Evolutionary conservation across 2,888 invertebrate species (phyloP), one percentile per base, ranked within the genome.

Genomic region (Drosophila vallismaia): DNA sequence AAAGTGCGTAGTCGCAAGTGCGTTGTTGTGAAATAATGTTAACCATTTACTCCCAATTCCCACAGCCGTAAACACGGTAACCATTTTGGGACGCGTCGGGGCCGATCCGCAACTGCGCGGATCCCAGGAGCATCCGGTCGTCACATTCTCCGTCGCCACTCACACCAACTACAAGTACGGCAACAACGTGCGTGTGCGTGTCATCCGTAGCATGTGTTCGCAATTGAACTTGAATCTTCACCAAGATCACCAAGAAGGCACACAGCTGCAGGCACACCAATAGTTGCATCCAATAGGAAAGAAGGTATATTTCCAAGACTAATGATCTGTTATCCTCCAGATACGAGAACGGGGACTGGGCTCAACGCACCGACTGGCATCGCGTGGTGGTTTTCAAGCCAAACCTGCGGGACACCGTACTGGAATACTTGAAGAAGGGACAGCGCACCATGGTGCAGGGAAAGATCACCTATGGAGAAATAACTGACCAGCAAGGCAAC

Each of bases 361-460:
- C 95, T 54, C 97, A 97, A 89, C 94, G 96, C 83, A 97, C 97
- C 7, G 97, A 98, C 79, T 98, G 98, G 98, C 98, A 98, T 91
- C 93, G 96, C 82, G 92, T 98, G 51, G 95, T 96, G 80, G 95
- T 98, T 6, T 98, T 98, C 90, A 96, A 95, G 88, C 97, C 97
- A 3, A 93, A 94, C 57, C 93, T 98, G 1, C 93, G 97, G 40
- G 97, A 97, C 29, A 93, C 94, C 0, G 95, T 97, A 0, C 94
- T 95, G 88, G 95, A 94, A 87, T 96, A 94, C 89, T 90, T 98
- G 60, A 96, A 94, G 86, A 98, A 97, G 92, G 98, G 98, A 0
- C 96, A 97, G 89, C 93, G 97, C 76, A 94, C 97, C 0, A 94
- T 96, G 92, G 94, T 98, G 0, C 94, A 95, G 70, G 98, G 98